Percentiles rank a stretch among this genome's conserved stretches.
phyloP scores from a whole-genome alignment of 2,797 vertebrate genomes.

The Poecilia wingei region DNA sequence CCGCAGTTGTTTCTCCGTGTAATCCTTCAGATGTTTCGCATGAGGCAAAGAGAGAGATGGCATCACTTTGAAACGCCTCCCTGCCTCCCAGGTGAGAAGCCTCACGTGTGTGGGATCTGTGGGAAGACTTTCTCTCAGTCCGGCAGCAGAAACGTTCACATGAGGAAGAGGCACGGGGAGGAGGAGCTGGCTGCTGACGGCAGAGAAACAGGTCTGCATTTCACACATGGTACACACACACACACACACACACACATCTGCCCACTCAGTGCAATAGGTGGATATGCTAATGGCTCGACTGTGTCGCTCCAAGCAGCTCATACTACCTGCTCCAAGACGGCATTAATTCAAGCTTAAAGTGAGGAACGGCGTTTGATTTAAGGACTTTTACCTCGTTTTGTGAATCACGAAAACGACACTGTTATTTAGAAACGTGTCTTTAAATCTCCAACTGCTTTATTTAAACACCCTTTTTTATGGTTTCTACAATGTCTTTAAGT shows the following conservation, averaged over 20 bases:
- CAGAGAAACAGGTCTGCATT: constrained; percentile 77
- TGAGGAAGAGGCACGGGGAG: constrained; percentile 91
- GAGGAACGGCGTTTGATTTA: neutral
- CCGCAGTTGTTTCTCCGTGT: constrained; percentile 10
- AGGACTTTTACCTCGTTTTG: neutral
- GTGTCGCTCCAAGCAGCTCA: constrained; percentile 29
- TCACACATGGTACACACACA: neutral
- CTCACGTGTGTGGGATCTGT: constrained; percentile 94
- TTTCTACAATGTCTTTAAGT: neutral
- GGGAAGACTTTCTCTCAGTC: constrained; percentile 98
- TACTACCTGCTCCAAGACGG: constrained; percentile 34
- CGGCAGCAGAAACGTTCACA: constrained; percentile 96
- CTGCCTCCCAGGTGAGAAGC: constrained; percentile 89
- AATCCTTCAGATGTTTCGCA: constrained; percentile 10
- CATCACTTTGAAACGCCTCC: neutral
- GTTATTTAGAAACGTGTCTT: neutral
- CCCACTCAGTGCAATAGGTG: constrained; percentile 24
- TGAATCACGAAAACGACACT: constrained; percentile 9
- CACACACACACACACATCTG: neutral
- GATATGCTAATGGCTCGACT: constrained; percentile 51
- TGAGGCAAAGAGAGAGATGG: neutral
- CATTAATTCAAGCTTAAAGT: constrained; percentile 48
- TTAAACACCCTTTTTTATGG: neutral
- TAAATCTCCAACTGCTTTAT: neutral
- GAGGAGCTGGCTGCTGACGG: constrained; percentile 66